phyloP scores from a whole-genome alignment of 2,888 invertebrate genomes.

The Polymixis lichenea region DNA sequence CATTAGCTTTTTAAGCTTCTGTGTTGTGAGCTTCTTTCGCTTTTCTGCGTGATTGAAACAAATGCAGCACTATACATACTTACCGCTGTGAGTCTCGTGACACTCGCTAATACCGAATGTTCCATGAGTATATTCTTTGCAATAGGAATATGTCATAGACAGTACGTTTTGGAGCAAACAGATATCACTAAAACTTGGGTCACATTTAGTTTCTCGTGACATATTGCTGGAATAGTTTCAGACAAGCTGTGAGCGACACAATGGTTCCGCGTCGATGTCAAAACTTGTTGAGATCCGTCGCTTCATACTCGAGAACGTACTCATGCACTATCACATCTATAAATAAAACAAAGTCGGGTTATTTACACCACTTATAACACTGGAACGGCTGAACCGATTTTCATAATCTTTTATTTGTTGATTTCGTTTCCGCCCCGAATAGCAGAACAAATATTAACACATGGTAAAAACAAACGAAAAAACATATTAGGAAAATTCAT shows the following conservation, averaged over 20 bases:
- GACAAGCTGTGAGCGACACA: neutral
- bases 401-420: no score
- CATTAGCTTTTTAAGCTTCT: slow-evolving; percentile 11
- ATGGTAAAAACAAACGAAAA: no score
- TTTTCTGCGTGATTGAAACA: neutral
- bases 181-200: neutral
- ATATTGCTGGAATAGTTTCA: neutral
- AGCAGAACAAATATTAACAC: no score
- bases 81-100: neutral
- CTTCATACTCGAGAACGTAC: neutral
- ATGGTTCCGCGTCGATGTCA: neutral
- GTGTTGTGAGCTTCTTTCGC: slow-evolving; percentile 14
- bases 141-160: neutral
- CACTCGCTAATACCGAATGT: neutral
- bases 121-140: neutral
- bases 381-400: no score
- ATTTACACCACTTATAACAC: no score
- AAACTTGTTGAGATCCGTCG: neutral
- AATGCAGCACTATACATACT: neutral
- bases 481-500: no score
- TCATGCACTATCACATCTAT: neutral
- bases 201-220: neutral
- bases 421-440: no score
- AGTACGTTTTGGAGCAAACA: neutral
- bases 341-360: no score